Base-by-base conservation (phyloP, 2,888 invertebrate species). In the Noctuana brunneofusca region DNA sequence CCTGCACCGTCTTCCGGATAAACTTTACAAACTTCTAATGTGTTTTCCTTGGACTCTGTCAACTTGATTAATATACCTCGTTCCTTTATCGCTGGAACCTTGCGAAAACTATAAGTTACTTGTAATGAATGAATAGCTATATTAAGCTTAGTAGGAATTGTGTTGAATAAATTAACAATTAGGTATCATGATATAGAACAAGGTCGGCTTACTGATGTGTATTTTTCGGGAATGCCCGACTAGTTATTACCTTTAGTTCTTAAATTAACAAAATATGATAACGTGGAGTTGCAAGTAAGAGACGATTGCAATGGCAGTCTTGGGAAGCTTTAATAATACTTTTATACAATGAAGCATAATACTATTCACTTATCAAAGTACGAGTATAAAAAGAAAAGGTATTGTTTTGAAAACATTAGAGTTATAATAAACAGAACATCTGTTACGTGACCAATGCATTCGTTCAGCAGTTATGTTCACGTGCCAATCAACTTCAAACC, bases 31-130 rank as follows among this genome's bases (percentile, higher is more conserved):
- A 72, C 69, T 70, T 68, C 68, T 68, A 65, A 66, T 63, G 57
- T 57, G 63, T 62, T 41, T 50, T 66, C 50, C 52, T 58, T 64
- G 65, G 66, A 64, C 60, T 69, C 69, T 68, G 73, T 69, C 73
- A 65, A 67, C 59, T 67, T 76, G 78, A 78, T 76, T 75, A 75
- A 78, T 76, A 66, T 71, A 24, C 70, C 64, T 50, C 43, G 64
- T 63, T 67, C 66, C 67, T 66, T 69, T 65, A 69, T 66, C 60
- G 66, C 57, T 53, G 57, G 57, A 16, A 18, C 49, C 49, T 56
- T 62, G 48, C 27, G 49, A 35, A 27, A 50, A 62, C 48, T 54
- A 60, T 53, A 60, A 60, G 59, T 60, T 60, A n/a, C n/a, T 50
- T 50, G 43, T 43, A 43, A 14, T 18, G 4, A 18, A 18, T 43